Evolutionary conservation across 2,888 invertebrate species (phyloP).

Genomic region (Lasioglossum malachurum): DNA sequence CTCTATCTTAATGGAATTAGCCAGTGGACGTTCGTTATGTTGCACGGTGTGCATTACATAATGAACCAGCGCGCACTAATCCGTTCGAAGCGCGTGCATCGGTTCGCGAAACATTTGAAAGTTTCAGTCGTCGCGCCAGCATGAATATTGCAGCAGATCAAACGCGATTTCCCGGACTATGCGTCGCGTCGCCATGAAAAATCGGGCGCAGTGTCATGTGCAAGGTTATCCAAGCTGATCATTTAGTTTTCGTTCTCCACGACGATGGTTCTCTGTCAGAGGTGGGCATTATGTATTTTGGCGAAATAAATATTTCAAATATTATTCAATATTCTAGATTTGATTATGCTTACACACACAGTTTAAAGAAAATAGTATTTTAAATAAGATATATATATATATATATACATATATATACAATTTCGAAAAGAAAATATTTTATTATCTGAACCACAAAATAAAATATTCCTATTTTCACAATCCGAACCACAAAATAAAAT

Average conservation of each 20-base stretch:
- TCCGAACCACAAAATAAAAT: too few species aligned
- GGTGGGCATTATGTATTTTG: too few species aligned
- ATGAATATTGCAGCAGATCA: slow-evolving; percentile 53
- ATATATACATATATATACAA: too few species aligned
- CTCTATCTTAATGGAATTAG: slow-evolving; percentile 54
- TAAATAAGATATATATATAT: too few species aligned
- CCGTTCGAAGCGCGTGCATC: slow-evolving; percentile 16
- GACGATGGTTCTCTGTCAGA: neutral
- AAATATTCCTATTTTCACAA: too few species aligned
- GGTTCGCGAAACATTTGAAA: slow-evolving; percentile 39
- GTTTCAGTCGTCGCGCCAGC: slow-evolving; percentile 1
- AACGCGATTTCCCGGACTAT: slow-evolving; percentile 38
- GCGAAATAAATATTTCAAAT: too few species aligned
- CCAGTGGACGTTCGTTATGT: slow-evolving; percentile 39
- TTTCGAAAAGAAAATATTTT: too few species aligned
- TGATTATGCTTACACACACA: too few species aligned
- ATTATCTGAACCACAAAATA: too few species aligned
- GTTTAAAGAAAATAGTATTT: too few species aligned
- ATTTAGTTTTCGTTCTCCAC: neutral
- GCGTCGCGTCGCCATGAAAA: slow-evolving; percentile 10
- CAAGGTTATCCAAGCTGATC: slow-evolving; percentile 27
- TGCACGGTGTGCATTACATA: slow-evolving; percentile 43
- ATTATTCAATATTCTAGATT: too few species aligned
- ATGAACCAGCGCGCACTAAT: slow-evolving; percentile 36
- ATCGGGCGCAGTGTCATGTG: slow-evolving; percentile 46